Evolutionary conservation across 2,113 vertebrate species (phyloP), one percentile per base, ranked within the genome.

Genomic region (Eleginops maclovinus): DNA sequence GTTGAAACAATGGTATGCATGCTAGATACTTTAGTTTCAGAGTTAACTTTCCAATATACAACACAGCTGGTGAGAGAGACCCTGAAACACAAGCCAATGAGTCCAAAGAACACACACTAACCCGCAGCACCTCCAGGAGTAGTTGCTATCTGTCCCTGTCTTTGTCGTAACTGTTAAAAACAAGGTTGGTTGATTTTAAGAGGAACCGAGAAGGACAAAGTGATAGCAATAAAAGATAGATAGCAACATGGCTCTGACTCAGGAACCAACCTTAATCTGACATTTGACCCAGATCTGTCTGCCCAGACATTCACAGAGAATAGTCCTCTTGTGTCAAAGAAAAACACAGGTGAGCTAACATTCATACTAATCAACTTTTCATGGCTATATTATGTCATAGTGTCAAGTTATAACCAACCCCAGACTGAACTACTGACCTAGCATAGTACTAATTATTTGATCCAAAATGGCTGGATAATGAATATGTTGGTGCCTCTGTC

Each of bases 281-380:
- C 76, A 83, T 86, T 64, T 84, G 70, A 80, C 82, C 66, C 60
- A n/a, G 40, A 72, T 51, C 71, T 75, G 26, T 85, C 74, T 65
- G 66, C 40, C 62, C 66, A 64, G 76, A 79, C 64, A 11, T 53
- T 46, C 36, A 36, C 61, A 55, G 67, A 81, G 80, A 91, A 90
- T 84, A 58, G 62, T 64, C 36, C 74, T 81, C 60, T 82, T 86
- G 82, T 90, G 72, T 53, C 4, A 19, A 84, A 81, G 82, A 71
- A 77, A 87, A 89, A 88, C 86, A 85, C 83, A 89, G 90, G 85
- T 88, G 88, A 84, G 82, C 75, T 62, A 82, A 77, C 71, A 81
- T 55, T 72, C 1, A 40, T 8, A 68, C 61, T 58, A 46, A 76
- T 72, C 50, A 40, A 47, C 60, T 76, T 76, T 75, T 68, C 75